These are phyloP conservation scores for Ophthalmotilapia sp. DNA, from an alignment of 2,113 vertebrate genomes.

Conservation along the genomic window DNA sequence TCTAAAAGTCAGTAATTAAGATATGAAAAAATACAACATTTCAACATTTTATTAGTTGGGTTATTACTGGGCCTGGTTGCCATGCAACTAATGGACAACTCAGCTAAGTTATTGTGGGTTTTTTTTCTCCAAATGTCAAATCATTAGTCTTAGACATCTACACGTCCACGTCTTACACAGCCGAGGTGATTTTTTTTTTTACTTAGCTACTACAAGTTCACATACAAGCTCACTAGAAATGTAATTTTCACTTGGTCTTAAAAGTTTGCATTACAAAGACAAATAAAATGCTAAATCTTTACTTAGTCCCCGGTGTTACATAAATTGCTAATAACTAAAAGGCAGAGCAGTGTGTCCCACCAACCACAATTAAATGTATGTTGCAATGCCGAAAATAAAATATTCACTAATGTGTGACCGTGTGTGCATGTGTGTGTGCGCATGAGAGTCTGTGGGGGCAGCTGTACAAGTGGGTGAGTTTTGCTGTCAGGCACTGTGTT, in stretches of 20 bases:
- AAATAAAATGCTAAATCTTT: neutral
- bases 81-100: neutral
- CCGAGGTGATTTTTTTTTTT: neutral
- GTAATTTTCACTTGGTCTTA: neutral
- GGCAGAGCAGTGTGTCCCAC: neutral
- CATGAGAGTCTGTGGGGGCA: conserved; percentile 43
- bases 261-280: neutral
- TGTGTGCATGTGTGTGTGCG: neutral
- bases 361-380: conserved; percentile 4
- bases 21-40: neutral
- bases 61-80: neutral
- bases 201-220: neutral
- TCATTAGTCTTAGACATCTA: neutral
- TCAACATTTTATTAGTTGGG: neutral
- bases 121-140: neutral
- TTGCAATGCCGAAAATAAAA: conserved; percentile 9
- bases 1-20: neutral
- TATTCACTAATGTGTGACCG: neutral
- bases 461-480: conserved; percentile 65
- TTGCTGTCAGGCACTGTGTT: conserved; percentile 61
- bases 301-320: neutral
- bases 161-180: neutral
- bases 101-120: rapidly evolving
- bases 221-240: neutral
- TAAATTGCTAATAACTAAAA: neutral